Conservation (phyloP, 2,113 vertebrate genomes). For the Pogona vitticeps region DNA sequence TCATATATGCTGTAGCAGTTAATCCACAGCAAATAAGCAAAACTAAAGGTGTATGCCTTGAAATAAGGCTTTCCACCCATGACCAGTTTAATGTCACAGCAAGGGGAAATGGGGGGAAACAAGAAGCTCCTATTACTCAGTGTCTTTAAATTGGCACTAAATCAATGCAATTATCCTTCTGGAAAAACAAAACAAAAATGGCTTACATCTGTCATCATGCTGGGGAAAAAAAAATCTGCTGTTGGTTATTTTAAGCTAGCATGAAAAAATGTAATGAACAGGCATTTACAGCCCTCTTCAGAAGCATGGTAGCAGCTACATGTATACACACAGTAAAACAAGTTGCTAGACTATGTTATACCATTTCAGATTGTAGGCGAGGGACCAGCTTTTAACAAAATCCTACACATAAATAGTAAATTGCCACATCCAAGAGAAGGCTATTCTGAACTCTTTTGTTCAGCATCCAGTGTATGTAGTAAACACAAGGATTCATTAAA, state of each 20-base stretch:
- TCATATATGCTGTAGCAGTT: slow-evolving; percentile 12
- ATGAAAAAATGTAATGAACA: not conserved
- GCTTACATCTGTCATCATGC: not conserved
- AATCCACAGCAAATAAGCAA: slow-evolving; percentile 35
- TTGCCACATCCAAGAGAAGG: not conserved
- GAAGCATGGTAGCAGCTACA: not conserved
- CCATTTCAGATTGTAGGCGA: not conserved
- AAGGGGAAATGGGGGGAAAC: not conserved
- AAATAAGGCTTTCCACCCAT: slow-evolving; percentile 10
- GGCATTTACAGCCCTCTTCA: not conserved
- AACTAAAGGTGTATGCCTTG: not conserved
- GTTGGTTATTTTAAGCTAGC: slow-evolving; percentile 14
- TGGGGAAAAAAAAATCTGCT: not conserved
- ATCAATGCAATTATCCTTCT: slow-evolving; percentile 35
- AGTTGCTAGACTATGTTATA: not conserved
- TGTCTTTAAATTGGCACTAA: slow-evolving; percentile 21
- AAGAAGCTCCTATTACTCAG: not conserved
- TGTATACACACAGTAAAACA: not conserved
- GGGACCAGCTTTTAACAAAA: not conserved
- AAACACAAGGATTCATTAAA: no score
- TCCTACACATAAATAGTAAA: not conserved
- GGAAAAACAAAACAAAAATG: not conserved
- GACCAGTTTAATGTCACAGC: slow-evolving; percentile 19
- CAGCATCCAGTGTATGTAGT: no score
- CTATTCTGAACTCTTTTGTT: not conserved